A percentile compares a stretch with the other conserved stretches of the same genome.
Conservation (phyloP, 37 sponge, comb jelly and placozoan species). For the Geodia barretti region DNA sequence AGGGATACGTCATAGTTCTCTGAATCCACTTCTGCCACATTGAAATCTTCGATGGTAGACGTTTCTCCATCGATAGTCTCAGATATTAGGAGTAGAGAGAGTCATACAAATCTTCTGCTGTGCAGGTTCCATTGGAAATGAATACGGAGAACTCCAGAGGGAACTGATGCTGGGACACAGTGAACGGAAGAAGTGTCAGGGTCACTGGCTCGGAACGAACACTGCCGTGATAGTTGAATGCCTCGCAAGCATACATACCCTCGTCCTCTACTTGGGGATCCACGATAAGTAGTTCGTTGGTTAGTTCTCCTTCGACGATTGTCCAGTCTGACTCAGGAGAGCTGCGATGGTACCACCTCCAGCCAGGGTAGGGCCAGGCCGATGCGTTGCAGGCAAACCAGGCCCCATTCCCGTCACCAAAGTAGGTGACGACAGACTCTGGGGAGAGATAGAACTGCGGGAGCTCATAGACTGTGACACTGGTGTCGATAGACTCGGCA, state of each 20-base stretch:
- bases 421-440: neutral
- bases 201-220: conserved; percentile 13
- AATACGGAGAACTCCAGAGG: neutral
- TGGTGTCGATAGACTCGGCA: neutral
- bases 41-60: neutral
- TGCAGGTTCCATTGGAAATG: neutral
- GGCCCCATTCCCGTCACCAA: conserved; percentile 35
- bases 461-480: conserved; percentile 20
- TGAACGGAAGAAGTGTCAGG: conserved; percentile 21
- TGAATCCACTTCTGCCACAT: neutral
- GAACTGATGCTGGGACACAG: conserved; percentile 1
- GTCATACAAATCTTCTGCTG: neutral
- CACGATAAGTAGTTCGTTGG: conserved; percentile 21
- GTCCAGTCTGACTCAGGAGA: neutral
- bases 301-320: neutral
- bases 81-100: neutral
- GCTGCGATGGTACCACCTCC: conserved; percentile 32
- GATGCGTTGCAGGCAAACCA: conserved; percentile 34
- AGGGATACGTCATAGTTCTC: neutral
- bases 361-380: conserved; percentile 21
- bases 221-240: conserved; percentile 5
- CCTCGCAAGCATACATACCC: conserved; percentile 39
- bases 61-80: neutral
- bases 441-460: conserved; percentile 12
- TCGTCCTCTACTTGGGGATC: conserved; percentile 16